Evolutionary conservation across 2,888 invertebrate genomes (phyloP), one percentile per base, ranked within the genome.

Genomic region (Gastracanthus pulcherrimus): DNA sequence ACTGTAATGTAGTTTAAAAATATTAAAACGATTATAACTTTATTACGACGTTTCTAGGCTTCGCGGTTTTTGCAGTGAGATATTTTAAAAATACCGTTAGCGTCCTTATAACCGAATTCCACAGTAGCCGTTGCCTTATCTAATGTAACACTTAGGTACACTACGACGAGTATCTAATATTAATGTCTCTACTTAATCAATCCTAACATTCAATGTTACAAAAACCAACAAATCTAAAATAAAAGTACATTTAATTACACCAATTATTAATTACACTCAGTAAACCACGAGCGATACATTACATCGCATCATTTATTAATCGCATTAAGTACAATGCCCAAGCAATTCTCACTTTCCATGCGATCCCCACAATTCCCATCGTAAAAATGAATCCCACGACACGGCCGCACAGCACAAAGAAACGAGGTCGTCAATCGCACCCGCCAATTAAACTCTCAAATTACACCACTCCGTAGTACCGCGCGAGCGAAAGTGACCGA

Each of bases 11-110:
- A 41, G 16, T 13, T 41, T 9, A 13, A 41, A 41, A 9, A 41
- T 41, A 9, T 9, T 41, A 41, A 9, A 41, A 9, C 13, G 16
- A 41, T 13, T 9, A 16, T 41, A 9, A 13, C 41, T 41, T 41
- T 13, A 41, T n/a, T n/a, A n/a, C n/a, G 4, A n/a, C n/a, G n/a
- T 45, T 16, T 45, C 23, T 31, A 64, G 31, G 23, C 41, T 38
- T 29, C 45, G n/a, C n/a, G n/a, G n/a, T n/a, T n/a, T n/a, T 38
- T 41, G 5, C 26, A 66, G 19, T n/a, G 41, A 71, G 11, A 38
- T 45, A 45, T 19, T 41, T 60, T 11, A 60, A 72, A 31, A 72
- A 19, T 60, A 19, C 72, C 72, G 72, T 72, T 72, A 72, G 29
- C 60, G 6, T 72, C 58, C 23, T 38, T 58, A 38, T 41, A 34